These are phyloP conservation scores for Oreochromis aureus DNA, from an alignment of 2,113 vertebrate genomes.

Conservation along the genomic window DNA sequence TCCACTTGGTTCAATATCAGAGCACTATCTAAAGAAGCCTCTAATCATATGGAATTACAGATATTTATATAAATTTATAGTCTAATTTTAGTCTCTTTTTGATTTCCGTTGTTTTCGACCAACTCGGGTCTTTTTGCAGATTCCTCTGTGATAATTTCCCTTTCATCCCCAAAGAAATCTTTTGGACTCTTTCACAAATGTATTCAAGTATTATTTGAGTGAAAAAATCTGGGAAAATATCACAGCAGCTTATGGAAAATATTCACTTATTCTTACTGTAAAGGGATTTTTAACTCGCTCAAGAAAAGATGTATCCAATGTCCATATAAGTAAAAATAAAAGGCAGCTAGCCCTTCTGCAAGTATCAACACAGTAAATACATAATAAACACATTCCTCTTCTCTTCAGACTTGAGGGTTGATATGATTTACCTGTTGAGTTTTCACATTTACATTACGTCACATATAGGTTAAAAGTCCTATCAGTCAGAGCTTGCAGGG, in stretches of 20 bases:
- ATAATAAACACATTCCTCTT: background rate
- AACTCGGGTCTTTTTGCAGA: background rate
- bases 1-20: background rate
- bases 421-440: background rate
- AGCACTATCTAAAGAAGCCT: background rate
- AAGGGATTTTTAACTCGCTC: background rate
- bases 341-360: background rate
- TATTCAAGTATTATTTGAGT: background rate
- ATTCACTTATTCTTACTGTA: background rate
- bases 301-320: background rate
- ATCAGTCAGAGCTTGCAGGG: background rate
- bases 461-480: background rate
- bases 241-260: background rate
- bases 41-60: background rate
- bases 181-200: background rate
- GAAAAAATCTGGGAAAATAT: background rate
- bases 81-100: background rate
- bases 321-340: background rate
- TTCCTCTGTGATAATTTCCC: background rate
- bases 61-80: background rate
- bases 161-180: background rate
- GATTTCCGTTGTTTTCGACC: background rate
- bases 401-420: background rate
- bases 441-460: background rate
- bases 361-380: background rate